Base-by-base conservation (phyloP, 2,113 vertebrate species). In the Calonectris borealis region DNA sequence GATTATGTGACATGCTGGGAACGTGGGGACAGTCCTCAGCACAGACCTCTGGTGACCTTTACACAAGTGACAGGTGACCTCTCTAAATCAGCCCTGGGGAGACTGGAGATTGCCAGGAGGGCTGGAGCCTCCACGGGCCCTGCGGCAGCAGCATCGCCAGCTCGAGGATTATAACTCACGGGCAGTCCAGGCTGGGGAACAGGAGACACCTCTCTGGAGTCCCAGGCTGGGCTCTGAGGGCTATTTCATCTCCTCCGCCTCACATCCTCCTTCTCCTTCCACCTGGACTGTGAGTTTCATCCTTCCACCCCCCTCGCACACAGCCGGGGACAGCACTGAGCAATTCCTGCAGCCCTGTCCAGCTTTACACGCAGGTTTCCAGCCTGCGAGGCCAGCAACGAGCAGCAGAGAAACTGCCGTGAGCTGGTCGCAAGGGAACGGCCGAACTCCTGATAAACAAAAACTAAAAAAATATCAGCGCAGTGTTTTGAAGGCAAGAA, bases 41-140 rank as follows among this genome's bases (percentile, higher is more conserved):
- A 75, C 70, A 65, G 85, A 87, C 87, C 90, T 88, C 89, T 20
- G 51, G 70, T 83, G 86, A 71, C 94, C 78, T 65, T 44, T 92
- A 81, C 78, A 89, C 11, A 52, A 96, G 90, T 97, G 94, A 89
- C 87, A 92, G 96, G 93, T 44, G 65, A 97, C 93, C 94, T 97
- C 89, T 61, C 71, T 90, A 96, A 93, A 94, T 94, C 60, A 90
- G 64, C 84, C 29, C 26, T 69, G 64, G 83, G 75, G 93, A 97
- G 71, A 83, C 15, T 5, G 20, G 21, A 52, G 68, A 31, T 49
- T 42, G 38, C 90, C 55, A 88, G 83, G 52, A 93, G 58, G 60
- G 86, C 82, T 93, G 90, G 79, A 95, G 69, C 34, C 25, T 51
- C 48, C 16, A 3, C 0, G 0, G 6, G 21, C 55, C 48, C 69